phyloP scores from a whole-genome alignment of 2,113 vertebrate genomes.

The Spea multiplicata region DNA sequence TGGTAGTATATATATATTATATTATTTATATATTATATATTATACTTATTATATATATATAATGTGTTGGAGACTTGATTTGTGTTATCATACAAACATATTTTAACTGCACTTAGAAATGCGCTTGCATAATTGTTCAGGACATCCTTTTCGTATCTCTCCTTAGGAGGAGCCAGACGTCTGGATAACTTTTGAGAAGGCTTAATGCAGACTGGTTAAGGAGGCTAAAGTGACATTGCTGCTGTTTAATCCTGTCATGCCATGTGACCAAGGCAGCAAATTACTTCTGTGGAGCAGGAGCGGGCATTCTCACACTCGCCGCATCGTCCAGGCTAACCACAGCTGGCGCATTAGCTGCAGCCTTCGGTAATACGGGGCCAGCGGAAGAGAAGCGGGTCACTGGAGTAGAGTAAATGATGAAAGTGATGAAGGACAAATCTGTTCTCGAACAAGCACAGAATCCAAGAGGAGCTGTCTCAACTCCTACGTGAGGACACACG shows the following conservation, averaged over 20 bases:
- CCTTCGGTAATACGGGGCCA: neutral
- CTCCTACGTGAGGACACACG: slow-evolving; percentile 50
- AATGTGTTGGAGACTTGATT: too few relatives aligned
- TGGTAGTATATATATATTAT: too few relatives aligned
- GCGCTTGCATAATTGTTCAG: slow-evolving; percentile 52
- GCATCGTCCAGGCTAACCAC: neutral
- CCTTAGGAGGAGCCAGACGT: slow-evolving; percentile 54
- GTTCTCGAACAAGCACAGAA: slow-evolving; percentile 43
- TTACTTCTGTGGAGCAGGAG: slow-evolving; percentile 46
- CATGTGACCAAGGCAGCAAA: slow-evolving; percentile 57
- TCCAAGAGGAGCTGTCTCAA: slow-evolving; percentile 20
- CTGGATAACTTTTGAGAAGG: slow-evolving; percentile 63
- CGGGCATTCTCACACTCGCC: slow-evolving; percentile 26
- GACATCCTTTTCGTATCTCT: slow-evolving; percentile 55
- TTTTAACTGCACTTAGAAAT: neutral
- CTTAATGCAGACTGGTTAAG: slow-evolving; percentile 67
- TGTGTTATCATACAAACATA: neutral
- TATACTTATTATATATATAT: too few relatives aligned
- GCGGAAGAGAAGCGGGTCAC: neutral
- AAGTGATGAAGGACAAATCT: slow-evolving; percentile 44
- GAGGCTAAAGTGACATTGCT: slow-evolving; percentile 63
- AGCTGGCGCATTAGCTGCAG: too few relatives aligned
- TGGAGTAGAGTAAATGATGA: slow-evolving; percentile 50
- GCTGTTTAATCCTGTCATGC: slow-evolving; percentile 62
- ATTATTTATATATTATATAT: too few relatives aligned